Base-by-base conservation (phyloP, 2,113 vertebrate species). In the Lagopus muta region DNA sequence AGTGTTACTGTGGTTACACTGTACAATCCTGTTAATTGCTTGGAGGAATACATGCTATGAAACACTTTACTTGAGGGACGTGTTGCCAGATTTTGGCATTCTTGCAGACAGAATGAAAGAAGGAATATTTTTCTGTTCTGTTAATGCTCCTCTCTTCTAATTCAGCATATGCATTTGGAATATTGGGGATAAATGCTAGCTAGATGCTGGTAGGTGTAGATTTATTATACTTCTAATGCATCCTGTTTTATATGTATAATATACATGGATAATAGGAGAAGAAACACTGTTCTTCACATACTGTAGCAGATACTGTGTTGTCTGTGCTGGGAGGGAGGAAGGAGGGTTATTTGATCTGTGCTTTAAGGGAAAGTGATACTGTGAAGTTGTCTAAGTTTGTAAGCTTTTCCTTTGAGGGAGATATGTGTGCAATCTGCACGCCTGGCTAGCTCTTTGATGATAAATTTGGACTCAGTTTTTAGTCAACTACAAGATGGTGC, bases 371-470 rank as follows among this genome's bases (percentile, higher is more conserved):
- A 69, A 87, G 21, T n/a, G 93, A 87, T 81, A 74, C 82, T 88
- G 82, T 97, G 82, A 91, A 94, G 86, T 85, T 95, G 92, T 88
- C 85, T 89, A 83, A 90, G 60, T 91, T 72, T 84, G 65, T 77
- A 92, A 64, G 85, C 85, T 92, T 94, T 95, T 89, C 85, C 85
- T 94, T 95, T 96, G 88, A 93, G 92, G 54, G 48, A 73, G 77
- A 93, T 91, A 67, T 77, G 87, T 87, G 90, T 92, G 90, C 95
- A 95, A 95, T 97, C 96, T 97, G 95, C 90, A 91, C 88, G 95
- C 92, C 73, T 95, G 83, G 66, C 93, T 94, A 92, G 84, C 83
- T 92, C 89, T 97, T 97, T 97, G 95, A 97, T 95, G 96, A 96
- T 97, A 97, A 97, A 96, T 97, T 96, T 96, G 91, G 94, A 64